Base-by-base conservation (phyloP, 2,797 vertebrate genomes). In the Pseudocheirus occidentalis region DNA sequence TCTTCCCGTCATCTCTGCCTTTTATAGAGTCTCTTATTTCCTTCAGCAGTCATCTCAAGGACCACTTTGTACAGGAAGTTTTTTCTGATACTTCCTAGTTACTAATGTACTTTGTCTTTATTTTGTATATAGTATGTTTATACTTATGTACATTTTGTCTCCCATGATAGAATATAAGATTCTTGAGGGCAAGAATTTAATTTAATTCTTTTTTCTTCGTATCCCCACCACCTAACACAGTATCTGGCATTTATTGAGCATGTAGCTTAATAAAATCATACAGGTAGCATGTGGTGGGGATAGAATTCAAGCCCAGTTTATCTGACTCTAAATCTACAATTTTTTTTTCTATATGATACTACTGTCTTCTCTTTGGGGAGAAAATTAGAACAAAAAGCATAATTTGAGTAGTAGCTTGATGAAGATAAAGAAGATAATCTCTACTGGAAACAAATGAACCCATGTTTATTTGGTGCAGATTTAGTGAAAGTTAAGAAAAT, bases 401-500 rank as follows among this genome's bases (percentile, higher is more conserved):
- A 14, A 90, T n/a, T 59, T 92, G 59, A 91, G 9, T 55, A 59
- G 52, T 92, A 93, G 16, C 57, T 62, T 93, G 24, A 5, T 95
- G 13, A 95, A 96, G 89, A 73, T 92, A 73, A 92, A 93, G 90
- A 87, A 95, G n/a, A 29, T 5, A 62, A 21, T 81, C 18, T 81
- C 50, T 95, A 93, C 54, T 55, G 94, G 55, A 28, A 57, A 93
- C 87, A 53, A 94, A 24, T 52, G 31, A 95, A 53, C 58, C 89
- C 59, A 5, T 57, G 81, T 18, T 81, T 46, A 81, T 81, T 81
- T 81, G n/a, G n/a, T 81, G 18, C 66, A 81, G 46, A 81, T 94
- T 95, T 92, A 91, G 93, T 10, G 93, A n/a, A 92, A 95, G 96
- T 91, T 18, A 4, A 62, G 54, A 95, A 97, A 92, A 59, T 24